Conservation (phyloP, 2,888 invertebrate species). For the Diaprepes abbreviatus region DNA sequence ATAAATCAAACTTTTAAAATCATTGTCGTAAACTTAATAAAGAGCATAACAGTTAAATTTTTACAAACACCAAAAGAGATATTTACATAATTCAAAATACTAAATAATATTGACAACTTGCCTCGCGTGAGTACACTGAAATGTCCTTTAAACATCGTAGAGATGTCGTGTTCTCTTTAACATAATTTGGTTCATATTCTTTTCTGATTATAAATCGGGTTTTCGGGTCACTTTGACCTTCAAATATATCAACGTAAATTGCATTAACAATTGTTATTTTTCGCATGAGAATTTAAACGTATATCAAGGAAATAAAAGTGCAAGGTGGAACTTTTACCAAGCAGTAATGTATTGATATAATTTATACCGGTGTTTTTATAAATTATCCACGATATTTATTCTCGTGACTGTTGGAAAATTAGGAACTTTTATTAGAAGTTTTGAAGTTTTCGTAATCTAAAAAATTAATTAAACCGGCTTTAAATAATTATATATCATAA, state of each 20-base stretch:
- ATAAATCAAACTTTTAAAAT: neutral
- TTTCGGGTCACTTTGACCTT: conserved; percentile 25
- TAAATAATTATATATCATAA: no score
- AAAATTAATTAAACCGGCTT: no score
- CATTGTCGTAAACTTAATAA: neutral
- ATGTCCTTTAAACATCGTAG: conserved; percentile 25
- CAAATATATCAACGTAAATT: neutral
- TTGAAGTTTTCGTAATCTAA: no score
- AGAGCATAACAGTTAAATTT: neutral
- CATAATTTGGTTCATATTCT: conserved; percentile 19
- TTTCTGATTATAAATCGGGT: conserved; percentile 10
- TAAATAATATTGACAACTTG: conserved; percentile 29
- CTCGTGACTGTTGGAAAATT: no score
- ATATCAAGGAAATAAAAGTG: no score
- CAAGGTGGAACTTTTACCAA: no score
- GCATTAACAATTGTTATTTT: neutral
- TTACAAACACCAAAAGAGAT: conserved; percentile 1
- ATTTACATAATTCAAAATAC: neutral
- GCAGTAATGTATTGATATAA: no score
- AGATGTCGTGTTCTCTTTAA: conserved; percentile 20
- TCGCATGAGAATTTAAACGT: no score
- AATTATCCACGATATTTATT: no score
- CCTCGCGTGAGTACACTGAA: conserved; percentile 23
- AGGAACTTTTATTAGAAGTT: no score
- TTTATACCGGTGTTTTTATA: no score